Evolutionary conservation across 1,140 invertebrate genomes (phyloP).

Genomic region (Tigriopus japonicus): DNA sequence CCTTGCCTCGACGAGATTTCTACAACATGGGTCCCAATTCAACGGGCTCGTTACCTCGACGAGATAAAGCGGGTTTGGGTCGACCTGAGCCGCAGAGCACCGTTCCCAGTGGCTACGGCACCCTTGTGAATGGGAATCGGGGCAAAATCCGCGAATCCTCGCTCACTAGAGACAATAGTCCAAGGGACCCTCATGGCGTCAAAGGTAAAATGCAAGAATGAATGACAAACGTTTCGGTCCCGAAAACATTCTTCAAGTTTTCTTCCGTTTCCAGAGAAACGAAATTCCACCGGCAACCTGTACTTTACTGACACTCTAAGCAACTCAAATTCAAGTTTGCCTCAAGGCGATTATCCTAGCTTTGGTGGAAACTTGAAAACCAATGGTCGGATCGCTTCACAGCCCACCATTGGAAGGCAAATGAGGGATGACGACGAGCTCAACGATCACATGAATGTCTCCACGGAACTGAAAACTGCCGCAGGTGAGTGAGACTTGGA

Average conservation of each 20-base stretch:
- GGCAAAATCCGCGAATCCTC: neutral
- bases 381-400: too few species aligned
- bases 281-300: constrained; percentile 2
- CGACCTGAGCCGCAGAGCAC: neutral
- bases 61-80: constrained; percentile 4
- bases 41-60: neutral
- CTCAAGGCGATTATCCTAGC: too few species aligned
- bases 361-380: too few species aligned
- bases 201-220: neutral
- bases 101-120: neutral
- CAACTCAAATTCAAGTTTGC: too few species aligned
- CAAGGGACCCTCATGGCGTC: neutral
- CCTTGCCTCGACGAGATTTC: constrained; percentile 1
- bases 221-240: neutral
- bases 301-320: neutral
- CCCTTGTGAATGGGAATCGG: neutral
- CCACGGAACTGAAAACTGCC: too few species aligned
- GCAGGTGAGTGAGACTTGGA: too few species aligned
- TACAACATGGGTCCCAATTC: neutral
- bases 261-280: neutral
- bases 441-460: too few species aligned
- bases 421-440: too few species aligned
- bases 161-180: neutral
- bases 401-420: too few species aligned
- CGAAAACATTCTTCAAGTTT: neutral